Conservation (phyloP, 2,797 vertebrate species). For the Pangasius mekongensis region DNA sequence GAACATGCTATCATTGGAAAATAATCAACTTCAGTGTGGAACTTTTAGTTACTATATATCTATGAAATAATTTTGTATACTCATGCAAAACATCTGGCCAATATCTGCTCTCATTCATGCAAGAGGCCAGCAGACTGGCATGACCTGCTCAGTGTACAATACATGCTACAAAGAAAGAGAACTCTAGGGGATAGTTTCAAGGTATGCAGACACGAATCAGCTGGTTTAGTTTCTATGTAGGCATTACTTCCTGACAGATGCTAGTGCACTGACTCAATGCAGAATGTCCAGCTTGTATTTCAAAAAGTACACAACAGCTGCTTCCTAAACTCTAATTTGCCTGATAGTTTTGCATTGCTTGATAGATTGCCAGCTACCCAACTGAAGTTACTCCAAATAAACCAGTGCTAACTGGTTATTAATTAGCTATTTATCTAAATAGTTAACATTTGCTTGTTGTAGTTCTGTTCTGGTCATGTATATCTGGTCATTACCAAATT, state of each 20-base stretch:
- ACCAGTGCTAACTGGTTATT: not conserved
- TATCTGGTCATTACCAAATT: too few relatives aligned
- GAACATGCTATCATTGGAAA: too few relatives aligned
- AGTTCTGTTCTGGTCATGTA: not conserved
- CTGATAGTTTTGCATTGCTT: not conserved
- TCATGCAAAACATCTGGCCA: not conserved
- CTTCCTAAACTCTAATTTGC: not conserved
- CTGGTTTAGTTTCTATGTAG: not conserved
- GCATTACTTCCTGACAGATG: not conserved
- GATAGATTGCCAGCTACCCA: not conserved
- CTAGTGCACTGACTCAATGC: not conserved
- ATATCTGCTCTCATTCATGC: not conserved
- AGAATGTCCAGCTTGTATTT: not conserved
- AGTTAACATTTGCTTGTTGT: not conserved
- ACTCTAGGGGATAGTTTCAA: not conserved
- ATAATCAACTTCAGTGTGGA: not conserved
- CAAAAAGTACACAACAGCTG: not conserved
- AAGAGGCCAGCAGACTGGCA: not conserved
- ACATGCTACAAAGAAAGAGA: not conserved
- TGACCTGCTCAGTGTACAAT: not conserved
- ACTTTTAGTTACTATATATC: not conserved
- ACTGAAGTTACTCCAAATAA: not conserved
- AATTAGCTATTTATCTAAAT: not conserved
- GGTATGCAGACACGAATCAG: not conserved
- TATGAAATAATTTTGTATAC: not conserved